These are phyloP conservation scores for Epirrhoe alternata DNA, from an alignment of 2,888 invertebrate species.

Conservation along the genomic window DNA sequence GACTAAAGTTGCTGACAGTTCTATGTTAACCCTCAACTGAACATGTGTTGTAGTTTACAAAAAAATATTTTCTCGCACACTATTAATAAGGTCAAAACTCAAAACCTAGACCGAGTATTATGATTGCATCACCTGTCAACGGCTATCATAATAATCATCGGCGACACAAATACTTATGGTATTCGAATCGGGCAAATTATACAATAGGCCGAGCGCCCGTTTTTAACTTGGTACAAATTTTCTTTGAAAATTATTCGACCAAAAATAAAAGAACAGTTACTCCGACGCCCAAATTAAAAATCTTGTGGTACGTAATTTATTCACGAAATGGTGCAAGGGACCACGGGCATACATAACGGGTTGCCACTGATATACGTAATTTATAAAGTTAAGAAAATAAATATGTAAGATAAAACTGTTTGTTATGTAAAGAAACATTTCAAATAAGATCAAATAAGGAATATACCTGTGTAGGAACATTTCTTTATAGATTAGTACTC, in stretches of 20 bases:
- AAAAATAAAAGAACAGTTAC: conserved; percentile 1
- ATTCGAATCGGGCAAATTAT: no score
- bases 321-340: conserved; percentile 5
- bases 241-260: not conserved
- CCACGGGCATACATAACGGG: conserved; percentile 1
- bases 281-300: conserved; percentile 5
- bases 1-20: no score
- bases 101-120: no score
- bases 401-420: not conserved
- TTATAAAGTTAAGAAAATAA: not conserved
- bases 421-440: not conserved
- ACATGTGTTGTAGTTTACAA: no score
- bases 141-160: no score
- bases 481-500: not conserved
- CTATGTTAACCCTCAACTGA: no score
- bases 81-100: no score
- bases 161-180: no score
- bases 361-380: not conserved
- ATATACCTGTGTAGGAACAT: not conserved
- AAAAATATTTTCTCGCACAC: no score
- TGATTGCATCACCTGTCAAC: no score
- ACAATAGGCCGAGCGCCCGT: no score
- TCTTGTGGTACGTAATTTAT: conserved; percentile 4
- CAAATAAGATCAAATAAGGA: not conserved
- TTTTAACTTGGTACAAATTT: not conserved